Conservation (phyloP, 2,888 invertebrate genomes). For the Hypomecis punctinalis region DNA sequence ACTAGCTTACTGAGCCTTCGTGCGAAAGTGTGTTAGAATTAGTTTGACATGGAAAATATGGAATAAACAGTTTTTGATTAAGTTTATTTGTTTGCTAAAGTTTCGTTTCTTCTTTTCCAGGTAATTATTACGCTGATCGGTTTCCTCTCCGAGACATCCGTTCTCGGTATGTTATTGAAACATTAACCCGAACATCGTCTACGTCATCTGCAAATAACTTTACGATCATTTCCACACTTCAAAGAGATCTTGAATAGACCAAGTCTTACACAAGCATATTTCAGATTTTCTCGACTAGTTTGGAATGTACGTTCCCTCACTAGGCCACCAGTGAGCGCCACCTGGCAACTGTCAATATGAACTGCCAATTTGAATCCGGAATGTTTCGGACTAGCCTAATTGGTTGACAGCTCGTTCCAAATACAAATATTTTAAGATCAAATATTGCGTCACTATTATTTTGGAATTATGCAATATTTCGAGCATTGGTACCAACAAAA, state of each 20-base stretch:
- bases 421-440: conserved; percentile 59
- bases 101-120: conserved; percentile 51
- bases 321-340: conserved; percentile 55
- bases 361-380: conserved; percentile 73
- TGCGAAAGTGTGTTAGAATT: neutral
- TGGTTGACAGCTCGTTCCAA: conserved; percentile 71
- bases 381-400: conserved; percentile 61
- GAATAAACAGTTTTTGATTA: too few species aligned
- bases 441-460: conserved; percentile 6
- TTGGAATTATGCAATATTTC: neutral
- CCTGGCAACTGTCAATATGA: conserved; percentile 75
- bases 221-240: conserved; percentile 77
- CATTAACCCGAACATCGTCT: conserved; percentile 57
- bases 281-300: conserved; percentile 59
- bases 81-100: conserved; percentile 4
- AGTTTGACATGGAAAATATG: too few species aligned
- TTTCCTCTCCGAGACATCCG: conserved; percentile 31
- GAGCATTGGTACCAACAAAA: too few species aligned
- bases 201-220: conserved; percentile 67
- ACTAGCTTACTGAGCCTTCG: neutral
- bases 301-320: conserved; percentile 20
- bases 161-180: conserved; percentile 66
- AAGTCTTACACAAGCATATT: conserved; percentile 60
- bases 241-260: conserved; percentile 78
- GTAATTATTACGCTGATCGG: conserved; percentile 51